Evolutionary conservation across 1,140 invertebrate genomes (phyloP), one percentile per base, ranked within the genome.

Genomic region (Thrips palmi): DNA sequence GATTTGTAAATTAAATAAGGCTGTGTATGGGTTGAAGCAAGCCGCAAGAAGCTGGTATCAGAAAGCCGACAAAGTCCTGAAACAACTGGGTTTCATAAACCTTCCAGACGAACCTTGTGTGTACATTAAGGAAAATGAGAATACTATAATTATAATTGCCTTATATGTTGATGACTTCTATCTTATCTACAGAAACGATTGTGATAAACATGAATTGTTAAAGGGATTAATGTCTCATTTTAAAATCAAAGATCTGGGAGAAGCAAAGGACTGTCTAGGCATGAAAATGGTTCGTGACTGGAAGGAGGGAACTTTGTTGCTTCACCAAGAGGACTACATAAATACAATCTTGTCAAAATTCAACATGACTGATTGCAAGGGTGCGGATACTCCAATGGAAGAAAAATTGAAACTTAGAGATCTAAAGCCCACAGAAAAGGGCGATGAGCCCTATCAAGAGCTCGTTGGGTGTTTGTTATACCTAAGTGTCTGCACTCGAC

Each of bases 401-500:
- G 24, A 18, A 33, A 40, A 33, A 40, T 12, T 40, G n/a, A 17
- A 40, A n/a, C n/a, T n/a, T n/a, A n/a, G n/a, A n/a, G 30, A 6
- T 32, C 14, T 32, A 14, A 8, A 14, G 30, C 30, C n/a, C 7
- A 6, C 7, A 32, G 18, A 6, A 32, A 32, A 8, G 30, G 30
- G 30, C 24, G 28, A 42, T 20, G 18, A 37, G 25, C 50, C 49
- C 4, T 61, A 52, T 39, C 33, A 49, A 14, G 51, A 57, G 36
- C 32, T 52, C 0, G 46, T 61, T 5, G 54, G 58, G 15, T 25
- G 47, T 1, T 39, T 63, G 4, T 45, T 59, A 28, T 62, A 56
- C 37, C 6, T 54, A 2, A 27, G 54, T 0, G 19, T 46, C 2
- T 47, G 36, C 21, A 58, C 58, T 2, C 44, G 57, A 40, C 58